These are phyloP conservation scores for Hassar affinis DNA, from an alignment of 2,113 vertebrate genomes.

Conservation along the genomic window DNA sequence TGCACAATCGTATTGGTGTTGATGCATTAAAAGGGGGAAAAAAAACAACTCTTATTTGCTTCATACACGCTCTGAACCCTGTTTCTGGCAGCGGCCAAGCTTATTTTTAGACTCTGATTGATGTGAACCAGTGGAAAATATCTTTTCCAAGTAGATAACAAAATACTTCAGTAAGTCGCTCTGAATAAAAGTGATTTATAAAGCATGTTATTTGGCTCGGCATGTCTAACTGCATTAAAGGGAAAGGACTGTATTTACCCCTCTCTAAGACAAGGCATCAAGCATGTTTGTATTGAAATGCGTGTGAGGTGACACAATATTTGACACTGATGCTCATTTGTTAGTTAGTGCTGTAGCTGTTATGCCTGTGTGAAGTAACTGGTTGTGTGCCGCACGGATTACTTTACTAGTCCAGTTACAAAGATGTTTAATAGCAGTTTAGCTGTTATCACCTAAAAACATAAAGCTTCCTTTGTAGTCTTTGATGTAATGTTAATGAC, in stretches of 20 bases:
- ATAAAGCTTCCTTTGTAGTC: background rate
- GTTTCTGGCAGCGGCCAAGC: background rate
- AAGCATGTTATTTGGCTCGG: background rate
- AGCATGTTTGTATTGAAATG: background rate
- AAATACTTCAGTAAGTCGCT: background rate
- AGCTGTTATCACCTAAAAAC: background rate
- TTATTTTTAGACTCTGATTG: constrained; percentile 3
- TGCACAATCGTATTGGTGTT: background rate
- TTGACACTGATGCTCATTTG: background rate
- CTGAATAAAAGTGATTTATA: background rate
- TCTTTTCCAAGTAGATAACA: background rate
- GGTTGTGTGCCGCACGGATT: background rate
- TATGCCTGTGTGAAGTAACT: background rate
- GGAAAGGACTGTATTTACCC: background rate
- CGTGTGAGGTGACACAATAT: background rate
- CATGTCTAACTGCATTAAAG: background rate
- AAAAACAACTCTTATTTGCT: background rate
- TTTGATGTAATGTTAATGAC: background rate
- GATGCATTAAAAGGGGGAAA: background rate
- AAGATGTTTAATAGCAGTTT: background rate
- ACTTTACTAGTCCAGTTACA: background rate
- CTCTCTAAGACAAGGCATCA: background rate
- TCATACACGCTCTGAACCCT: background rate
- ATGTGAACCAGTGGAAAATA: background rate
- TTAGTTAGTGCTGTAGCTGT: background rate